A percentile compares a stretch with the other conserved stretches of the same genome.
Conservation (phyloP, 2,888 invertebrate species). For the Tipula lateralis region DNA sequence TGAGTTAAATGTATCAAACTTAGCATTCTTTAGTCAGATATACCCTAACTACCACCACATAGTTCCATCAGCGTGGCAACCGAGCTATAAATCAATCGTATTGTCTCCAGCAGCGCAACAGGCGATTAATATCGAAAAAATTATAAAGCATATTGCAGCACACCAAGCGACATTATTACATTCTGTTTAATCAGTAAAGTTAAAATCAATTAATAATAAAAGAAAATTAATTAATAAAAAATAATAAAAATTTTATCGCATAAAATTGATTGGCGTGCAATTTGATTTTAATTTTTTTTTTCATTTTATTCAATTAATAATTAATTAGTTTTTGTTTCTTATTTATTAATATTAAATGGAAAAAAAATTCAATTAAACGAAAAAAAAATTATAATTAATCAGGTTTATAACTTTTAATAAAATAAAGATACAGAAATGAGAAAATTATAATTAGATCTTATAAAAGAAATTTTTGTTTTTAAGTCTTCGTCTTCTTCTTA, state of each 20-base stretch:
- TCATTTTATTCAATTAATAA: not conserved
- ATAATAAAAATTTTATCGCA: not conserved
- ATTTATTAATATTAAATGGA: not conserved
- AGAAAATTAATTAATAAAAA: not conserved
- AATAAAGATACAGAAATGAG: not conserved
- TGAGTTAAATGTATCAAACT: too few species aligned
- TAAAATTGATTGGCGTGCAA: constrained; percentile 5
- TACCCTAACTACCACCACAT: too few species aligned
- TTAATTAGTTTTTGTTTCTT: not conserved
- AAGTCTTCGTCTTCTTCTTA: not conserved
- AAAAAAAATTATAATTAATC: not conserved
- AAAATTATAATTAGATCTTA: constrained; percentile 24
- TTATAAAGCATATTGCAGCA: too few species aligned
- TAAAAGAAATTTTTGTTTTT: not conserved
- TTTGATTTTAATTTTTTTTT: not conserved
- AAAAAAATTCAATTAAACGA: not conserved
- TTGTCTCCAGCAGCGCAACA: too few species aligned
- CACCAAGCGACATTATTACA: not conserved
- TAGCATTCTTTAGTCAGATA: too few species aligned
- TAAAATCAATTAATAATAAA: not conserved
- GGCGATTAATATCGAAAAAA: too few species aligned
- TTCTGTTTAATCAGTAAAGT: not conserved
- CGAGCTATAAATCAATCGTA: too few species aligned
- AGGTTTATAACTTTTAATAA: not conserved
- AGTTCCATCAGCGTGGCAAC: too few species aligned